Percentiles rank a stretch among this genome's conserved stretches.
Evolutionary conservation across 2,113 vertebrate genomes (phyloP).

Genomic region (Lanius ludovicianus): DNA sequence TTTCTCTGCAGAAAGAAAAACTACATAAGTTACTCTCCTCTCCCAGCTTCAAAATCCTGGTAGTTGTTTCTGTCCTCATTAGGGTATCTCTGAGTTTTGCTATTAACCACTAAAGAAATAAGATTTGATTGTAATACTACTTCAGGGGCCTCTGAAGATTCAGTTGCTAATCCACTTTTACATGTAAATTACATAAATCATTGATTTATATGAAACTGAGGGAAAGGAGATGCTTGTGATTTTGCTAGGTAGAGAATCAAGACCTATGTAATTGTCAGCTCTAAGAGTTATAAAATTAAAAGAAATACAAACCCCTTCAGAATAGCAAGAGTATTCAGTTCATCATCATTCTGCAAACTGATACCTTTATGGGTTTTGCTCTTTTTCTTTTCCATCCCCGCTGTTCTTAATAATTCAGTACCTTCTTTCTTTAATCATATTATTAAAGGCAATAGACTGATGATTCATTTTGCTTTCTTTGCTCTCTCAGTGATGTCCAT

Average conservation of each 20-base stretch:
- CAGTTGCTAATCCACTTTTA: conserved; percentile 1
- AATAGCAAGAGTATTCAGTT: background rate
- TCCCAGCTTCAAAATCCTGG: background rate
- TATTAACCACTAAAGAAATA: background rate
- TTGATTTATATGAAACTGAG: background rate
- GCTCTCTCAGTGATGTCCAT: conserved; percentile 50
- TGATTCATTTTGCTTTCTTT: conserved; percentile 63
- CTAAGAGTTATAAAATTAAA: background rate
- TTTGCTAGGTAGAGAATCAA: conserved; percentile 1
- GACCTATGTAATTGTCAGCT: background rate
- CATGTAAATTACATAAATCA: conserved; percentile 21
- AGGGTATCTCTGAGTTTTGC: background rate
- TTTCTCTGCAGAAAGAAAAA: background rate
- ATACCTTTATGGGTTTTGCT: background rate
- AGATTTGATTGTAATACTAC: conserved; percentile 20
- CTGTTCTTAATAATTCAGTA: conserved; percentile 57
- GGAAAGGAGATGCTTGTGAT: background rate
- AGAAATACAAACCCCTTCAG: background rate
- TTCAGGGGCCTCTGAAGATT: background rate
- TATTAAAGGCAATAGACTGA: conserved; percentile 53
- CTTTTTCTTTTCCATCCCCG: conserved; percentile 4
- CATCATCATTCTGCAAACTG: background rate
- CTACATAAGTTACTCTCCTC: background rate
- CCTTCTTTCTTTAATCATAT: conserved; percentile 60
- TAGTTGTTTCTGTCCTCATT: background rate